Percentiles rank a stretch among this genome's conserved stretches.
phyloP scores from a whole-genome alignment of 2,113 vertebrate genomes.

The Falco punctatus region DNA sequence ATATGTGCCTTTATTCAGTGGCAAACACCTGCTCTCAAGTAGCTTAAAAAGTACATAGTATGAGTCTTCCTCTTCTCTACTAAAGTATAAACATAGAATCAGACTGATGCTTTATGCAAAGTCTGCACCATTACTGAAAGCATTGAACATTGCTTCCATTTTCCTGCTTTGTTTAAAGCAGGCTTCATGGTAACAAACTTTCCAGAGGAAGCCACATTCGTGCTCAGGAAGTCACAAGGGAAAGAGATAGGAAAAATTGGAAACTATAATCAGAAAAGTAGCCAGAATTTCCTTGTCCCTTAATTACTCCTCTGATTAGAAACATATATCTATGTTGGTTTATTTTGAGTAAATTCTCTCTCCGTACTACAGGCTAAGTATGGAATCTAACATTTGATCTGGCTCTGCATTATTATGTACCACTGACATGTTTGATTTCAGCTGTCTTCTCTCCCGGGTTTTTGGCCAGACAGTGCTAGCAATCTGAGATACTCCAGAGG shows the following conservation, averaged over 20 bases:
- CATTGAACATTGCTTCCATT: not conserved
- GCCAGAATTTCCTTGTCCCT: not conserved
- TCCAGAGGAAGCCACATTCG: not conserved
- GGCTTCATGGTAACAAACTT: not conserved
- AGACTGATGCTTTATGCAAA: not conserved
- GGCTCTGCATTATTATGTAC: not conserved
- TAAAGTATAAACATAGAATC: not conserved
- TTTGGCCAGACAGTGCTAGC: conserved; percentile 8
- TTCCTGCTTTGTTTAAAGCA: accelerated
- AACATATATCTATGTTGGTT: accelerated
- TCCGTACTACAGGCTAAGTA: not conserved
- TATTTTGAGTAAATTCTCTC: not conserved
- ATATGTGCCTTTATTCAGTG: not conserved
- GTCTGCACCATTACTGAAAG: not conserved
- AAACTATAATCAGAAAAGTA: not conserved
- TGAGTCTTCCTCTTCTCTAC: not conserved
- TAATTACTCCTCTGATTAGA: not conserved
- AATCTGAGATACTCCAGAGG: conserved; percentile 53
- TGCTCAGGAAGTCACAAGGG: not conserved
- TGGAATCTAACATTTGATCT: not conserved
- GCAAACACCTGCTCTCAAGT: not conserved
- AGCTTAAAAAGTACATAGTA: not conserved
- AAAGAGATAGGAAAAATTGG: not conserved
- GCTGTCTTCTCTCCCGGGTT: not conserved
- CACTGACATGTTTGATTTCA: not conserved